These are phyloP conservation scores for Corythoichthys intestinalis DNA, from an alignment of 2,113 vertebrate species.

Conservation along the genomic window DNA sequence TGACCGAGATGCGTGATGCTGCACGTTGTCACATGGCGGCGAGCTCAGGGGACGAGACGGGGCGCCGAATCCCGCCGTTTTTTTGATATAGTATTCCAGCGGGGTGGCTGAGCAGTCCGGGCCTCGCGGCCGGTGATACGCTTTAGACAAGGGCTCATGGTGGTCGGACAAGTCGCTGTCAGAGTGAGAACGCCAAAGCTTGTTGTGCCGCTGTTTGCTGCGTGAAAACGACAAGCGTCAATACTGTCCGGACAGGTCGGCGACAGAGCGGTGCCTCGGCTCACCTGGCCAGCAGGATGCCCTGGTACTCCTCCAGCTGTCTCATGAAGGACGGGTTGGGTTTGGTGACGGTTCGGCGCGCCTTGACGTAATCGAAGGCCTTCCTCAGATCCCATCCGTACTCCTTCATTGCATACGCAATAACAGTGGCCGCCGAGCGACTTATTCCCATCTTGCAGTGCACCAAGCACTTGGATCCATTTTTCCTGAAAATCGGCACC, in stretches of 20 bases:
- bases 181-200: slow-evolving; percentile 93
- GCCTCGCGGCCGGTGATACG: slow-evolving; percentile 52
- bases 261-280: too few relatives aligned
- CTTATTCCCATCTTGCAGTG: slow-evolving; percentile 99
- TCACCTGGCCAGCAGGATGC: slow-evolving; percentile 94
- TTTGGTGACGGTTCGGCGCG: slow-evolving; percentile 90
- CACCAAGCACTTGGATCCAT: slow-evolving; percentile 92
- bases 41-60: slow-evolving; percentile 35
- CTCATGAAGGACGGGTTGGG: slow-evolving; percentile 97
- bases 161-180: slow-evolving; percentile 93
- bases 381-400: slow-evolving; percentile 93
- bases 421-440: slow-evolving; percentile 94
- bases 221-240: slow-evolving; percentile 27
- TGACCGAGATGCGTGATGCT: too few relatives aligned
- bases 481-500: slow-evolving; percentile 74
- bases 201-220: slow-evolving; percentile 91
- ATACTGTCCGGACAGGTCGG: too few relatives aligned
- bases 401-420: slow-evolving; percentile 98
- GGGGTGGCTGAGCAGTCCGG: slow-evolving; percentile 70
- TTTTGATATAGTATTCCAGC: slow-evolving; percentile 80
- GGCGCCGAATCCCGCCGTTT: slow-evolving; percentile 31
- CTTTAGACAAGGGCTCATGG: slow-evolving; percentile 77
- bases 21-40: slow-evolving; percentile 4
- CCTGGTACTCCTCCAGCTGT: slow-evolving; percentile 97
- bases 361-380: slow-evolving; percentile 92